These are phyloP conservation scores for Gerosis bhagava DNA, from an alignment of 2,888 invertebrate species.

Conservation along the genomic window DNA sequence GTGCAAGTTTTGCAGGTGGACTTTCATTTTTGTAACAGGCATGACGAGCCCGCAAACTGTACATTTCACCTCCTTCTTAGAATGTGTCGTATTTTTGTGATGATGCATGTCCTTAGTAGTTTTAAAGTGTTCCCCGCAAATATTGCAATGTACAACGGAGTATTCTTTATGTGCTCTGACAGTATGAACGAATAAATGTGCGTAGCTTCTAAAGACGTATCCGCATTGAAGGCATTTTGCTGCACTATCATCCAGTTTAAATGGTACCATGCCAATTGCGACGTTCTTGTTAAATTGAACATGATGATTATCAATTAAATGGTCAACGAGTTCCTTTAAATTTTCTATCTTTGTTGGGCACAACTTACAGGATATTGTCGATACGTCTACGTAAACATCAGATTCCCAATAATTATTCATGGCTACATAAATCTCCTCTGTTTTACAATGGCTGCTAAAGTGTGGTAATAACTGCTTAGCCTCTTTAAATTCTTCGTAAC, in stretches of 20 bases:
- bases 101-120: conserved; percentile 35
- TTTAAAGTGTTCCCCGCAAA: conserved; percentile 45
- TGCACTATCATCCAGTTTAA: conserved; percentile 40
- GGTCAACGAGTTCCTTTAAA: conserved; percentile 40
- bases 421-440: conserved; percentile 36
- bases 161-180: conserved; percentile 40
- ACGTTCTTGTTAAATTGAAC: conserved; percentile 37
- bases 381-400: conserved; percentile 43
- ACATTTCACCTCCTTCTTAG: conserved; percentile 39
- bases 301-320: conserved; percentile 40
- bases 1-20: conserved; percentile 34
- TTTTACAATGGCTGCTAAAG: conserved; percentile 35
- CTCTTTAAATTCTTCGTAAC: conserved; percentile 43
- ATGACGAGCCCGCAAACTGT: conserved; percentile 38
- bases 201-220: conserved; percentile 38
- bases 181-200: conserved; percentile 43
- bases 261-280: conserved; percentile 38
- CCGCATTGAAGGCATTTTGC: conserved; percentile 44
- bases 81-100: conserved; percentile 42
- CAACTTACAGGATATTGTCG: conserved; percentile 41
- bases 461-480: conserved; percentile 43
- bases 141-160: conserved; percentile 41
- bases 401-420: conserved; percentile 43
- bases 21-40: conserved; percentile 40
- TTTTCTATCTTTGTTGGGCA: conserved; percentile 36